Evolutionary conservation across 2,797 vertebrate species (phyloP).

Genomic region (Fundulus diaphanus): DNA sequence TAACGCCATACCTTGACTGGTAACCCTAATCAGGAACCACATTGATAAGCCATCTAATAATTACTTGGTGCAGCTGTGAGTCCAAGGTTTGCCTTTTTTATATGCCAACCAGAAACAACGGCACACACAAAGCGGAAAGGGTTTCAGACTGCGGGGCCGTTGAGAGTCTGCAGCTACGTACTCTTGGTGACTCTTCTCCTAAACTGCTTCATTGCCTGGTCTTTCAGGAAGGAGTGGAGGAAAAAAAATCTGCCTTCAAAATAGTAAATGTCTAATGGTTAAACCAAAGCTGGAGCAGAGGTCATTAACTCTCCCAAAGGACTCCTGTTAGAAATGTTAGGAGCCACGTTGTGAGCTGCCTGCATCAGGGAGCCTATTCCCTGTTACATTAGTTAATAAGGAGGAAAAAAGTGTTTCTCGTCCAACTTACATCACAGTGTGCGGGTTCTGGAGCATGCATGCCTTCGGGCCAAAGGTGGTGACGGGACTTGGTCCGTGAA

Average conservation of each 20-base stretch:
- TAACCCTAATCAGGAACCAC: background rate
- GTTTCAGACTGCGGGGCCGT: too few species aligned
- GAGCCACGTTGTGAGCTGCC: background rate
- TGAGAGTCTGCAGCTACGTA: background rate
- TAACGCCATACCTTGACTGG: too few species aligned
- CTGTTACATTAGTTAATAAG: background rate
- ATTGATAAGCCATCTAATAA: background rate
- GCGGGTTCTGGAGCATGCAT: slow-evolving; percentile 95
- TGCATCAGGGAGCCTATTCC: background rate
- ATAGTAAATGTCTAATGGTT: background rate
- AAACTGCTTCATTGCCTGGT: background rate
- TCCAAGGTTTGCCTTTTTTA: too few species aligned
- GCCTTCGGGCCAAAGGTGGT: slow-evolving; percentile 98
- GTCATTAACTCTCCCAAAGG: background rate
- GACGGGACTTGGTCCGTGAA: slow-evolving; percentile 97
- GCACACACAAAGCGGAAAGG: too few species aligned
- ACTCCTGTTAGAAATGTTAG: background rate
- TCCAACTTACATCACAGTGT: slow-evolving; percentile 93
- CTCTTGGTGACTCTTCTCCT: background rate
- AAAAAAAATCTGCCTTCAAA: background rate
- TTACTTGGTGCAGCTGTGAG: background rate
- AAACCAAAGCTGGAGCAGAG: too few species aligned
- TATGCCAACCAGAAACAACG: too few species aligned
- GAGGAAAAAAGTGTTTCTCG: rapidly evolving
- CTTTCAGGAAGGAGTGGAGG: background rate